Evolutionary conservation across 2,888 invertebrate genomes (phyloP), one percentile per base, ranked within the genome.

Genomic region (Polydrusus cervinus): DNA sequence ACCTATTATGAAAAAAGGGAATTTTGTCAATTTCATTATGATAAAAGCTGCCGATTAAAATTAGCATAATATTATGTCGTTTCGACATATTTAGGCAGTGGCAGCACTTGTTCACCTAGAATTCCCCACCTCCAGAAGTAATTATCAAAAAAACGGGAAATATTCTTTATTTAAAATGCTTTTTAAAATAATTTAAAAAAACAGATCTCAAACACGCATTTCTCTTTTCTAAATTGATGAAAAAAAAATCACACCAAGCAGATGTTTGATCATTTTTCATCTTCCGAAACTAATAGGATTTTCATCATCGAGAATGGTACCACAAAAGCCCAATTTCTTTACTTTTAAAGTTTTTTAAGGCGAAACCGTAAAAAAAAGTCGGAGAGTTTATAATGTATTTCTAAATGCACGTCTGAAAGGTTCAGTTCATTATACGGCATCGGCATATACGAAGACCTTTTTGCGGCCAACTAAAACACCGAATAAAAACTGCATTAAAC

Each of bases 231-330:
- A 40, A 45, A 25, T 34, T 55, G 8, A 38, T 34, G 51, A 10
- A 49, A 61, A 70, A 74, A 74, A 74, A 69, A 70, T 38, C 60
- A 49, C 66, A 43, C 66, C 66, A 60, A 70, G 66, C 74, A 74
- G 74, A 74, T 74, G 74, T 70, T 69, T 47, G 70, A 69, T 74
- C 70, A 65, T 74, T 74, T 74, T 74, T 74, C 75, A 75, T 75
- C 67, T 66, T 61, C 70, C 71, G 25, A 60, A 57, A 65, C 65
- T 75, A 75, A 75, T 75, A 75, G 74, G 66, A 60, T 75, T 71
- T 65, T 66, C 49, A 65, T 74, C 34, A 16, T 30, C 20, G 38
- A n/a, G 69, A 47, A 53, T 11, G 62, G 11, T 64, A 69, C 69
- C 47, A 45, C 20, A 9, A 38, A 60, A 38, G 40, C 14, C 25